Percentiles rank a stretch among this genome's conserved stretches.
These are phyloP conservation scores for Bergia sp. DNA, from an alignment of 92 coral and sea anemone genomes.

Conservation along the genomic window DNA sequence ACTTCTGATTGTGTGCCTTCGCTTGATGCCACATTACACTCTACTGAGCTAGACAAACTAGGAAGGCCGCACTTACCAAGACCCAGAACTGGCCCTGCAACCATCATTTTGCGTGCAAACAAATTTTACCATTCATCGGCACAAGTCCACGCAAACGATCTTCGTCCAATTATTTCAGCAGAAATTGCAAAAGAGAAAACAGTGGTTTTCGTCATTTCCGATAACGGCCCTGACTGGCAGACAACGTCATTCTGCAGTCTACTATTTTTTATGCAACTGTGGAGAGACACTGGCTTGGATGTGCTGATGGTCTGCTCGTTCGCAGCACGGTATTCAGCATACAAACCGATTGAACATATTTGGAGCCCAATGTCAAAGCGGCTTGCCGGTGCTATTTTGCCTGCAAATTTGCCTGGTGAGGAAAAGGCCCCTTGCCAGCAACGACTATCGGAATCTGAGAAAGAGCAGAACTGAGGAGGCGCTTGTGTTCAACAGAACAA, in stretches of 20 bases:
- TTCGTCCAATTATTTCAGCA: slow-evolving; percentile 35
- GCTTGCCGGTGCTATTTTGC: slow-evolving; percentile 47
- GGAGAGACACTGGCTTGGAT: slow-evolving; percentile 42
- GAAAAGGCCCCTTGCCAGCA: slow-evolving; percentile 47
- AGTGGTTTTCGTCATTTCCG: slow-evolving; percentile 24
- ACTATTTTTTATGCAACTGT: not conserved
- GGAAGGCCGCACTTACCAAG: slow-evolving; percentile 38
- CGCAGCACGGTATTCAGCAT: slow-evolving; percentile 56
- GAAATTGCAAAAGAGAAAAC: slow-evolving; percentile 43
- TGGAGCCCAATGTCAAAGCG: slow-evolving; percentile 58
- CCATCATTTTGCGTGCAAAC: slow-evolving; percentile 20
- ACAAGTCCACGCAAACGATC: slow-evolving; percentile 33
- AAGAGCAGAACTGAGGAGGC: no score
- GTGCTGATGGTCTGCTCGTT: slow-evolving; percentile 41
- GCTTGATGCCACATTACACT: no score
- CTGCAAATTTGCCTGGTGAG: slow-evolving; percentile 40
- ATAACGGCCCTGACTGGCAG: slow-evolving; percentile 46
- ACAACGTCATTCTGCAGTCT: slow-evolving; percentile 6
- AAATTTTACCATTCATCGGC: slow-evolving; percentile 18
- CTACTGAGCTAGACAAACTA: slow-evolving; percentile 37
- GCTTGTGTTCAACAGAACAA: no score
- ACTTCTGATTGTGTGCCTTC: no score
- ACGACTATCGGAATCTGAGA: slow-evolving; percentile 36
- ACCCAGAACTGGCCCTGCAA: slow-evolving; percentile 47
- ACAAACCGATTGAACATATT: slow-evolving; percentile 59